Evolutionary conservation across 2,888 invertebrate genomes (phyloP).

Genomic region (Diploptera punctata): DNA sequence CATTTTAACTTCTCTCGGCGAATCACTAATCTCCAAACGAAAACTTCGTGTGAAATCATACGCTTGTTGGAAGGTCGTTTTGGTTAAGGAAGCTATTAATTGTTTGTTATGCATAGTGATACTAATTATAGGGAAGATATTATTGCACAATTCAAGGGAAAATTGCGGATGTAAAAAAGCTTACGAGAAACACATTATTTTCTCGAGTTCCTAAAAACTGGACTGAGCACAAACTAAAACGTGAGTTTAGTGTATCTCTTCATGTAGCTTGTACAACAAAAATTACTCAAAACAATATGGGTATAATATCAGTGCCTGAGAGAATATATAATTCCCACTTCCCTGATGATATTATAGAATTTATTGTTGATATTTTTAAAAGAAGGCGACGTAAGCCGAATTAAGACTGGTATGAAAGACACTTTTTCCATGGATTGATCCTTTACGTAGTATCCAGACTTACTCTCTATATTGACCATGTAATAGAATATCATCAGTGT

Average conservation of each 20-base stretch:
- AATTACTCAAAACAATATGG: neutral
- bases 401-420: constrained; percentile 1
- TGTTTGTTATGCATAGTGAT: neutral
- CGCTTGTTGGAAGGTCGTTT: no score
- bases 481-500: no score
- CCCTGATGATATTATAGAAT: neutral
- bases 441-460: no score
- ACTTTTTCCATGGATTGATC: no score
- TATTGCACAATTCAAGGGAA: no score
- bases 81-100: neutral
- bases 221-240: neutral
- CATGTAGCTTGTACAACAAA: neutral
- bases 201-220: no score
- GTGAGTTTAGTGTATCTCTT: neutral
- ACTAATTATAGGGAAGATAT: neutral
- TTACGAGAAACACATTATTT: neutral
- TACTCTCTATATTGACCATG: no score
- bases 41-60: no score
- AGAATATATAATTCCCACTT: neutral
- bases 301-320: neutral
- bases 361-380: neutral
- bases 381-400: neutral
- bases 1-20: neutral
- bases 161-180: neutral
- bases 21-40: neutral